Base-by-base conservation (phyloP, 1,140 invertebrate genomes). In the Cecropterus lyciades region DNA sequence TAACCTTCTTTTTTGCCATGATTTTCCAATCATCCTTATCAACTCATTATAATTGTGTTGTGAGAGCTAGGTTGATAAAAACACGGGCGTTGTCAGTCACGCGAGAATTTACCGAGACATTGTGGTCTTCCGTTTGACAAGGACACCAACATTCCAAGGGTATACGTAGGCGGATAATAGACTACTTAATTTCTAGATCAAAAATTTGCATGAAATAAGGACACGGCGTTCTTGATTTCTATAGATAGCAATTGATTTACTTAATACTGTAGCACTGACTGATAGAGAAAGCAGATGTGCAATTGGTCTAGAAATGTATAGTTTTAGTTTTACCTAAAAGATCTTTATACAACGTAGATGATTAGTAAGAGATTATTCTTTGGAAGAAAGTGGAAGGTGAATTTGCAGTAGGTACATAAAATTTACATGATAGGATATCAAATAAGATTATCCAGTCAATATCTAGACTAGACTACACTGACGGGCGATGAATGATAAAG, bases 41-140 rank as follows among this genome's bases (percentile, higher is more conserved):
- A 37, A 11, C 10, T 33, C 9, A 33, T n/a, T n/a, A n/a, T 33
- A 33, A 33, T 33, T 33, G 9, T 9, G 30, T 9, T 33, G 9
- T 33, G 30, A 10, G 9, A 33, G 7, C 30, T 33, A 33, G 10
- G 33, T 37, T 37, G 33, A 37, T 37, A 37, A 37, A 37, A n/a
- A 37, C 27, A 37, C 33, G 9, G 33, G 11, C 33, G 33, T 37
- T n/a, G 33, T 37, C 33, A 14, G 40, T 59, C 56, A 59, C 56
- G 56, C 56, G 16, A 59, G n/a, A 24, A 15, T 30, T 59, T 16
- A 15, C 0, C 43, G 43, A 48, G 56, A 48, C 56, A 27, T 43
- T 43, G n/a, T 40, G 6, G 2, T 43, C 40, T 43, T 43, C 40
- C 40, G 40, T 48, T 45, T 48, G 56, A 59, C 56, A 30, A 59